phyloP scores from a whole-genome alignment of 1,140 invertebrate species.

The Ylistrum balloti region DNA sequence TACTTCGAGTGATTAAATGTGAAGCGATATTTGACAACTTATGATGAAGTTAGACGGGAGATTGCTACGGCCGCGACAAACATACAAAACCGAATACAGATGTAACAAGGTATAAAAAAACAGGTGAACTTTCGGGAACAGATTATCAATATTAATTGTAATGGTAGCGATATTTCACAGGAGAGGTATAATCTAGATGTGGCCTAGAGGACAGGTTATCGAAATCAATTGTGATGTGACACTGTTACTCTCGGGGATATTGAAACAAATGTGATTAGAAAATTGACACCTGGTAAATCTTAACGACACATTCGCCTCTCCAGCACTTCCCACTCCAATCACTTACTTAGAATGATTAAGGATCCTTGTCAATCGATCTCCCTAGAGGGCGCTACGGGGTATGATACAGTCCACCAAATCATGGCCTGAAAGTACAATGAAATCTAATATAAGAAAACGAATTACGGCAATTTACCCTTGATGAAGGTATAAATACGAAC shows the following conservation, averaged over 20 bases:
- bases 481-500: too few relatives aligned
- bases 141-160: background rate
- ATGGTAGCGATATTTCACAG: background rate
- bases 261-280: background rate
- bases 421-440: background rate
- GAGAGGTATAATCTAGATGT: too few relatives aligned
- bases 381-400: background rate
- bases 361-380: background rate
- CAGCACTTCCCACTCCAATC: background rate
- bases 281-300: background rate
- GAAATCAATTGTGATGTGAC: too few relatives aligned
- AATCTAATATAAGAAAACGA: background rate
- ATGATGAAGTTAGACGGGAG: too few relatives aligned
- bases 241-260: too few relatives aligned
- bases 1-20: too few relatives aligned
- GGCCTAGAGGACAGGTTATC: too few relatives aligned
- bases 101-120: background rate
- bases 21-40: too few relatives aligned
- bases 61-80: too few relatives aligned
- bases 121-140: background rate
- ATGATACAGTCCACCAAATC: background rate
- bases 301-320: background rate
- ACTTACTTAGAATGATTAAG: constrained; percentile 18
- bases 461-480: too few relatives aligned
- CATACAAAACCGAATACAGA: too few relatives aligned